phyloP scores from a whole-genome alignment of 2,797 vertebrate genomes.

The Synaphobranchus kaupii region DNA sequence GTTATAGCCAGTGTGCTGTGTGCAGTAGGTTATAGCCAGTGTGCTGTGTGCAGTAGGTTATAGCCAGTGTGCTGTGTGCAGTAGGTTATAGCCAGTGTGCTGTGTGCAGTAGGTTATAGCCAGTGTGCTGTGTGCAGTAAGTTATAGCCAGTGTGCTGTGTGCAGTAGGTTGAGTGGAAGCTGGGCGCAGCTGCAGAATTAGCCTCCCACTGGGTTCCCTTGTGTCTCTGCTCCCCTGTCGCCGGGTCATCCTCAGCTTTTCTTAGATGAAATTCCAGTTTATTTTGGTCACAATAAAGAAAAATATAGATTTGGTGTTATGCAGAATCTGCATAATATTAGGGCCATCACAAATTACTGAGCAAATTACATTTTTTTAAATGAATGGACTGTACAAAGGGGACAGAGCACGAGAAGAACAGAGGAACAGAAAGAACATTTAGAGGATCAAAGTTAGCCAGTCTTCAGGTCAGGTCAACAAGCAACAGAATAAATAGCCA shows the following conservation, averaged over 20 bases:
- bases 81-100: neutral
- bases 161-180: constrained; percentile 91
- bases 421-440: neutral
- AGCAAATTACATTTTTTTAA: neutral
- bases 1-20: neutral
- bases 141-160: neutral
- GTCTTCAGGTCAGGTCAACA: constrained; percentile 29
- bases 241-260: constrained; percentile 74
- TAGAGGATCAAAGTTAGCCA: constrained; percentile 38
- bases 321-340: neutral
- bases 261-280: constrained; percentile 30
- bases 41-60: neutral
- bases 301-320: constrained; percentile 4
- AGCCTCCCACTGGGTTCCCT: constrained; percentile 89
- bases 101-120: neutral
- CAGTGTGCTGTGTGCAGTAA: neutral
- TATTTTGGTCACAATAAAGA: neutral
- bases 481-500: constrained; percentile 52
- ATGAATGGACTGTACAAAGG: neutral
- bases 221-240: constrained; percentile 81
- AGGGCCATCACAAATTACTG: neutral
- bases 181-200: constrained; percentile 97
- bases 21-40: neutral
- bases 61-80: neutral
- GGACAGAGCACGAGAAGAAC: constrained; percentile 37